phyloP scores from a whole-genome alignment of 1,140 invertebrate species.

The Zaprionus kolodkinae region DNA sequence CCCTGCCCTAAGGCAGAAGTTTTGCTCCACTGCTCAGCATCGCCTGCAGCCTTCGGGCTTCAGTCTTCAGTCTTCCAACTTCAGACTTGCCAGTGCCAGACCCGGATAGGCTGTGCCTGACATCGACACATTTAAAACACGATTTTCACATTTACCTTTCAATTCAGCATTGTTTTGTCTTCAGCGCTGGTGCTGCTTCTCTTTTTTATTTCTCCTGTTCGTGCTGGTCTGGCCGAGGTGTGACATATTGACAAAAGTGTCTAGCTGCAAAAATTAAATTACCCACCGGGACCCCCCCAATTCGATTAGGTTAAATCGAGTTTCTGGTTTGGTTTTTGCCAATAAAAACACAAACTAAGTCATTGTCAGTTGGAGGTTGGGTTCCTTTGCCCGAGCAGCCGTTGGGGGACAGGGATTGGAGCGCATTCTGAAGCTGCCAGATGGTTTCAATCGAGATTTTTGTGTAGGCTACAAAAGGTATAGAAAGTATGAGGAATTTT shows the following conservation, averaged over 20 bases:
- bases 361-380: slow-evolving; percentile 12
- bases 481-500: not conserved
- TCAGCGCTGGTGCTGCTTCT: not conserved
- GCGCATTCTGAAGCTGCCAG: not conserved
- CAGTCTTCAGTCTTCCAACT: not conserved
- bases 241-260: slow-evolving; percentile 70
- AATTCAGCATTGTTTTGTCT: slow-evolving; percentile 67
- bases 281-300: slow-evolving; percentile 44
- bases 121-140: slow-evolving; percentile 75
- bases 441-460: not conserved
- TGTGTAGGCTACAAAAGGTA: not conserved
- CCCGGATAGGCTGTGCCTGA: slow-evolving; percentile 45
- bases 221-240: slow-evolving; percentile 46
- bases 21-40: slow-evolving; percentile 3
- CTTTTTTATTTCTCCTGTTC: slow-evolving; percentile 6
- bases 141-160: slow-evolving; percentile 77
- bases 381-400: not conserved
- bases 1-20: not conserved
- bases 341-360: slow-evolving; percentile 62
- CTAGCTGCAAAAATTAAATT: slow-evolving; percentile 66
- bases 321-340: slow-evolving; percentile 63
- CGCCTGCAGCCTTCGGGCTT: slow-evolving; percentile 14
- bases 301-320: slow-evolving; percentile 74
- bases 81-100: slow-evolving; percentile 6
- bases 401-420: no score